Base-by-base conservation (phyloP, 2,797 vertebrate species). In the Spheniscus humboldti region DNA sequence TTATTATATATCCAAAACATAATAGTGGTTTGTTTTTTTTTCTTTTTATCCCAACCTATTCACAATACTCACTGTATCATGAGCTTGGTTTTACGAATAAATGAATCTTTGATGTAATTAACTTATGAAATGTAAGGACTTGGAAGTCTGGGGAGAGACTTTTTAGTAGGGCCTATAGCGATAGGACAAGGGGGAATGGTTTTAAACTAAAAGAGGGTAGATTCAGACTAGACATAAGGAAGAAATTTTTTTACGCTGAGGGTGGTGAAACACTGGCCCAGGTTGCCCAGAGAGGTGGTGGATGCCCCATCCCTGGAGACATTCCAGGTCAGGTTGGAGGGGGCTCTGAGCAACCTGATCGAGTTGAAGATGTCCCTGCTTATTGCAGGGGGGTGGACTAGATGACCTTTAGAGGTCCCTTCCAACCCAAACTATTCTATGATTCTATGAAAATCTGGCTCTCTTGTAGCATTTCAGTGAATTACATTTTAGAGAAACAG, bases 281-380 rank as follows among this genome's bases (percentile, higher is more conserved):
- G 8, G 11, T 45, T 86, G 18, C 31, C 52, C 20, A 16, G 75
- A 24, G 30, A 41, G 10, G n/a, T 18, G 24, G 83, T 10, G 18
- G 37, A 17, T 16, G 28, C 3, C 17, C 19, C 35, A 66, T 24
- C 8, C 39, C 56, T 74, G 39, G 7, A 33, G 64, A 68, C 16
- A 23, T 45, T 35, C 18, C 45, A 20, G 28, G 4, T 20, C 5
- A 12, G 31, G 16, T 3, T 55, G 64, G 4, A 35, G 0, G 4
- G 50, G 55, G 19, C 17, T 55, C 28, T 23, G 7, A 77, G 6
- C 3, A 43, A 30, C 30, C 8, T n/a, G 9, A n/a, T 48, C 6
- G 13, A 16, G 19, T 6, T 23, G 30, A 67, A 43, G 11, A 28
- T 27, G 11, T 23, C 15, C 15, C n/a, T 67, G 74, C 10, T 3